Evolutionary conservation across 1,140 invertebrate species (phyloP).

Genomic region (Aphelenchoides fujianensis): DNA sequence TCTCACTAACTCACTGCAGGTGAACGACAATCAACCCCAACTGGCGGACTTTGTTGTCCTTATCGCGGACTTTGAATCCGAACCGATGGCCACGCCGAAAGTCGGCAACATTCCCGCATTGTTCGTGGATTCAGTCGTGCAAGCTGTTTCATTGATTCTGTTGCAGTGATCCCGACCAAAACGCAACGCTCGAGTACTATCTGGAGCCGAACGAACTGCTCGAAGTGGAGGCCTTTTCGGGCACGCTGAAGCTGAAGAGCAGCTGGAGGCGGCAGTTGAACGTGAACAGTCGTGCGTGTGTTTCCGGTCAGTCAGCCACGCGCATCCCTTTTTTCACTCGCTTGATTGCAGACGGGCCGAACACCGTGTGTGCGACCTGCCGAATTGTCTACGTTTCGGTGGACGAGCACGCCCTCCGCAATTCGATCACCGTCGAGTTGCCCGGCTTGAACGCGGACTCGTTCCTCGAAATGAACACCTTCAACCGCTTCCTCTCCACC

Average conservation of each 20-base stretch:
- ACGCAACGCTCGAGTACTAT: conserved; percentile 58
- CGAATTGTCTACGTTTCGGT: conserved; percentile 70
- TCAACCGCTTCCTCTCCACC: conserved; percentile 84
- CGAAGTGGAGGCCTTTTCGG: conserved; percentile 45
- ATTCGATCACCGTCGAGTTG: conserved; percentile 86
- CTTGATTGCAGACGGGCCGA: conserved; percentile 67
- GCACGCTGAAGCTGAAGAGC: conserved; percentile 41
- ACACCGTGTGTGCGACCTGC: conserved; percentile 68
- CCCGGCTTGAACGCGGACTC: conserved; percentile 87
- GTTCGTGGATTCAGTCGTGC: conserved; percentile 39
- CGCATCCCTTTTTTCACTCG: too few relatives aligned
- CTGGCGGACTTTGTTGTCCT: conserved; percentile 55
- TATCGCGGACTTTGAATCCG: conserved; percentile 47
- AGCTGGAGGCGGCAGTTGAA: conserved; percentile 92
- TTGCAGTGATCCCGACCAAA: conserved; percentile 59
- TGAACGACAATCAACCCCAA: conserved; percentile 57
- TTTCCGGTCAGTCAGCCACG: conserved; percentile 71
- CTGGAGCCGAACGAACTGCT: conserved; percentile 56
- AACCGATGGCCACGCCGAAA: conserved; percentile 20
- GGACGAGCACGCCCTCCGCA: conserved; percentile 87
- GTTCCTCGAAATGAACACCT: conserved; percentile 79
- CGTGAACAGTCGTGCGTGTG: conserved; percentile 87
- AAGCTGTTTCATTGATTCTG: too few relatives aligned
- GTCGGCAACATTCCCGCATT: conserved; percentile 58
- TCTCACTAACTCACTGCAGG: neutral